Evolutionary conservation across 35 echinoderm and acorn worm species (phyloP), one percentile per base, ranked within the genome.

Genomic region (Stichopus chloronotus): DNA sequence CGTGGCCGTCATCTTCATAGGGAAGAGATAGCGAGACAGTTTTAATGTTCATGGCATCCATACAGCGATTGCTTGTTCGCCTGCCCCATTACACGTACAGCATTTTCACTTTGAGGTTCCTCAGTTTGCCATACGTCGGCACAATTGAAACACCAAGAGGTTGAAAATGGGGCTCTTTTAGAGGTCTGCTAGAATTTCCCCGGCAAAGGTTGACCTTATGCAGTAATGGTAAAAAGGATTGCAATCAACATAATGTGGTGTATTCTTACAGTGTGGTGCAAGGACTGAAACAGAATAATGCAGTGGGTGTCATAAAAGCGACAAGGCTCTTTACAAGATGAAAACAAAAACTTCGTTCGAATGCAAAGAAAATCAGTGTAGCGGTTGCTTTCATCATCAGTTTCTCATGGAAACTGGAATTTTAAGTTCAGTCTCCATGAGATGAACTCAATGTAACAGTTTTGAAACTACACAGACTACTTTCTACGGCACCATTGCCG

Each of bases 61-160:
- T n/a, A 74, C 69, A 74, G 69, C 22, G 69, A 74, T 74, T 74
- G 69, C 69, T 74, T 43, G 30, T 43, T 72, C 61, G 69, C 17
- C 17, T 74, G 69, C 17, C 69, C 69, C 69, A 74, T 74, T 74
- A 74, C 69, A 74, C 69, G 69, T 74, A 74, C 14, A 72, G 69
- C 69, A 6, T 74, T 43, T 74, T 74, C 6, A 65, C 11, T 11
- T 65, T 9, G 61, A 19, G 19, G 61, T 14, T 19, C 19, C 19
- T 65, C 19, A 74, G 30, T 43, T 43, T 43, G 22, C 69, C 69
- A 74, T 74, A 74, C 17, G 7, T 19, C 6, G 69, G 19, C 69
- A n/a, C 22, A n/a, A 7, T 43, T 43, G 30, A 43, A 43, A 74
- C 7, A 21, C 69, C 12, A n/a, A n/a, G 69, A 74, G 69, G 69